phyloP scores from a whole-genome alignment of 2,113 vertebrate species.

The Parotia lawesii region DNA sequence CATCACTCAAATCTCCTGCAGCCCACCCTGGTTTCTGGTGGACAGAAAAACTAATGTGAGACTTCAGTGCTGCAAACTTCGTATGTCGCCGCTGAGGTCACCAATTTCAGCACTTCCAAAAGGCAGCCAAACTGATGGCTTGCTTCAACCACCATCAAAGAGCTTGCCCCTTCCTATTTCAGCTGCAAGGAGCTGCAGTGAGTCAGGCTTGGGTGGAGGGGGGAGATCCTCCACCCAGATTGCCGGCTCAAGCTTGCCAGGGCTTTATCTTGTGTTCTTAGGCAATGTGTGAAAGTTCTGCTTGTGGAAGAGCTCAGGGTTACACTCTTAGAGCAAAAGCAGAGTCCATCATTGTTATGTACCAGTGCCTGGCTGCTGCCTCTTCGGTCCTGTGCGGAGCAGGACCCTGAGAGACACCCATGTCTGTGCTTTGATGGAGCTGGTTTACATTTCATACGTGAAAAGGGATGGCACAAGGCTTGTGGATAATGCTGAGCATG shows the following conservation, averaged over 20 bases:
- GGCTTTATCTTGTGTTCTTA: constrained; percentile 25
- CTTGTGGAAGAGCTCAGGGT: neutral
- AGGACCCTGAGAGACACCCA: neutral
- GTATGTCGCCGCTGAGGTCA: neutral
- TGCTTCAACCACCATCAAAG: neutral
- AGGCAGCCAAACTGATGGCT: neutral
- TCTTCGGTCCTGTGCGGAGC: neutral
- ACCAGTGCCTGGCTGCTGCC: neutral
- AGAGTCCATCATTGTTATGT: neutral
- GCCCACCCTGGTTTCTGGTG: neutral
- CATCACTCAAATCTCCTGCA: neutral
- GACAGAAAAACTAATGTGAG: neutral
- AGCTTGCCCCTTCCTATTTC: neutral
- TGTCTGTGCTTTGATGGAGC: neutral
- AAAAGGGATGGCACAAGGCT: neutral
- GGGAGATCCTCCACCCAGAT: constrained; percentile 54
- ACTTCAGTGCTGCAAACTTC: neutral
- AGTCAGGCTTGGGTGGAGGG: constrained; percentile 53
- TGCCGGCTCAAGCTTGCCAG: constrained; percentile 38
- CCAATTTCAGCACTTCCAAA: neutral
- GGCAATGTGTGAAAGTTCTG: neutral
- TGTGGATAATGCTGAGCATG: accelerated
- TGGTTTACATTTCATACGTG: neutral
- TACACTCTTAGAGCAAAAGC: neutral
- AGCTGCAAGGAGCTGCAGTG: constrained; percentile 11